phyloP scores from a whole-genome alignment of 2,113 vertebrate genomes.

The Mesocricetus auratus region DNA sequence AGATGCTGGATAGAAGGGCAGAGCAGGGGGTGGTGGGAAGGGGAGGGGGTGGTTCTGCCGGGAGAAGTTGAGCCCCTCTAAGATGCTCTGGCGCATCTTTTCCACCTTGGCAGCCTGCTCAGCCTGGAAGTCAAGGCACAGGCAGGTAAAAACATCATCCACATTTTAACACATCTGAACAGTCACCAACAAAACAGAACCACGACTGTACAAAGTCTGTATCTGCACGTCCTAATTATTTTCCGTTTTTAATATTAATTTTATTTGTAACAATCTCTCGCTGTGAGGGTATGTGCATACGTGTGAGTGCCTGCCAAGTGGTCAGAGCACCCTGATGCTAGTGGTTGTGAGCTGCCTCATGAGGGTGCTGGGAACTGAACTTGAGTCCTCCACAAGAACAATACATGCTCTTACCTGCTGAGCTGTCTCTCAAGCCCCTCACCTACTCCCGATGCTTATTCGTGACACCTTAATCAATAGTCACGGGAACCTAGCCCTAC shows the following conservation, averaged over 20 bases:
- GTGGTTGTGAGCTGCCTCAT: not conserved
- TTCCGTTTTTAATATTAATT: not conserved
- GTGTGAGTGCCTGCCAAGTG: not conserved
- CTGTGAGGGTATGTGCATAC: not conserved
- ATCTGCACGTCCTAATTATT: not conserved
- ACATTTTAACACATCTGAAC: not conserved
- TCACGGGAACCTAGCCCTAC: not conserved
- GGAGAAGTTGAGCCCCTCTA: constrained; percentile 96
- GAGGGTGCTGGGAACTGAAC: not conserved
- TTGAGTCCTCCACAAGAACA: not conserved
- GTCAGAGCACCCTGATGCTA: not conserved
- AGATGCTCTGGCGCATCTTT: constrained; percentile 97
- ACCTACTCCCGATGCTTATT: not conserved
- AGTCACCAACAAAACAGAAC: not conserved
- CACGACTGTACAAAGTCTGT: not conserved
- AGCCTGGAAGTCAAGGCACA: constrained; percentile 86
- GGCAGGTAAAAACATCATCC: not conserved
- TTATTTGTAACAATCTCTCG: not conserved
- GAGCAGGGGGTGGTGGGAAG: constrained; percentile 92
- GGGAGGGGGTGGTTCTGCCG: constrained; percentile 92
- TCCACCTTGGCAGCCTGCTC: constrained; percentile 96
- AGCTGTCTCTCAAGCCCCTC: not conserved
- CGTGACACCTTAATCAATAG: not conserved
- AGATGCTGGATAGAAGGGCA: constrained; percentile 94
- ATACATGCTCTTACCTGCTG: not conserved